Conservation (phyloP, 2,113 vertebrate genomes). For the Coryphaenoides rupestris region DNA sequence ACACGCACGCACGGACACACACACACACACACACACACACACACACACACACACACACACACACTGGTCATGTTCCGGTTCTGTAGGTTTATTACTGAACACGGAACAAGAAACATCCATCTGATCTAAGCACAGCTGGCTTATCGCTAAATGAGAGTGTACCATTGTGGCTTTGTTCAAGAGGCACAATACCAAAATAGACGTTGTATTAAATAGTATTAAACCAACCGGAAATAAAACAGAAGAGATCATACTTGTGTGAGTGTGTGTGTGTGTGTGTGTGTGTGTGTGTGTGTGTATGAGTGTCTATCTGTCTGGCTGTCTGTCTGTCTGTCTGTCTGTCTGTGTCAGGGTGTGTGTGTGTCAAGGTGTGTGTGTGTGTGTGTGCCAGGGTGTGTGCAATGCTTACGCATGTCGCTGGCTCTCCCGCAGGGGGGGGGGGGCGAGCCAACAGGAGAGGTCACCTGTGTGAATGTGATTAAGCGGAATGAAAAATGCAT, state of each 20-base stretch:
- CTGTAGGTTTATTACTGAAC: background rate
- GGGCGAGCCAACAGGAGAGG: background rate
- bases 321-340: no score
- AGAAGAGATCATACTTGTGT: background rate
- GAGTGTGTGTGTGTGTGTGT: background rate
- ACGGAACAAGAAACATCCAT: background rate
- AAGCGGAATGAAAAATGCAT: conserved; percentile 1
- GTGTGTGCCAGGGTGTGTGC: no score
- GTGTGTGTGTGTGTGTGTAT: background rate
- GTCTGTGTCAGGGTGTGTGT: background rate
- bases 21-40: no score
- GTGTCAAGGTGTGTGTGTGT: background rate
- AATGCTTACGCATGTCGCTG: no score
- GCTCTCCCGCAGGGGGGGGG: background rate
- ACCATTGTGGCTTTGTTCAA: background rate
- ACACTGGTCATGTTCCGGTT: no score
- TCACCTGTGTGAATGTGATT: conserved; percentile 6
- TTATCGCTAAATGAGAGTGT: background rate
- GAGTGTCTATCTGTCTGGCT: background rate
- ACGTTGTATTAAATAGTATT: background rate
- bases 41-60: no score
- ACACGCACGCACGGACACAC: no score
- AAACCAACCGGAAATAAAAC: background rate
- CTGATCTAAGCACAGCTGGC: background rate
- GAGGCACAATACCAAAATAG: background rate